phyloP scores from a whole-genome alignment of 2,797 vertebrate genomes.

The Rhinoraja longicauda region DNA sequence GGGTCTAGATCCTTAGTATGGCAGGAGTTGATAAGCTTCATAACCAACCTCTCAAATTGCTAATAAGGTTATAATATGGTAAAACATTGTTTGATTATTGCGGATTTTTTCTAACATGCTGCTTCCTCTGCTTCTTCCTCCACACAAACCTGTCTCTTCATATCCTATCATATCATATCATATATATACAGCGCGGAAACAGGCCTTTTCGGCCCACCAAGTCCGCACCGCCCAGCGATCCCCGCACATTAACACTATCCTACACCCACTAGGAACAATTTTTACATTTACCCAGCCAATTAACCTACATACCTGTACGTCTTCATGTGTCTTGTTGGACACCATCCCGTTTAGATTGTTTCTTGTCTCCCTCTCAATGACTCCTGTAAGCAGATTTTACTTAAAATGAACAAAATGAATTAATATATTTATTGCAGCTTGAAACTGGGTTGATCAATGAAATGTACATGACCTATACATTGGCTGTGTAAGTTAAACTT shows the following conservation, averaged over 20 bases:
- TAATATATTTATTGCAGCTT: not conserved
- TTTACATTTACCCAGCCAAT: too few species aligned
- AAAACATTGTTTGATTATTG: not conserved
- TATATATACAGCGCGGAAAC: too few species aligned
- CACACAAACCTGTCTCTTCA: not conserved
- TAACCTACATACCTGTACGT: too few species aligned
- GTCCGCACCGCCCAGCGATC: too few species aligned
- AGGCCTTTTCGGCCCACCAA: too few species aligned
- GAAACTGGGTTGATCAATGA: not conserved
- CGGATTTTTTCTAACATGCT: not conserved
- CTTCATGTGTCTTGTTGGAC: not conserved
- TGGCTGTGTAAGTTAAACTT: not conserved
- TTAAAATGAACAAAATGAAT: not conserved
- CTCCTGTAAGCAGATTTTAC: not conserved
- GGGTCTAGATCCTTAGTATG: too few species aligned
- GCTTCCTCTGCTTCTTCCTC: not conserved
- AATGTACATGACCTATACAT: slow-evolving; percentile 11
- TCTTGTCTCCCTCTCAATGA: not conserved
- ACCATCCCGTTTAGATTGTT: not conserved
- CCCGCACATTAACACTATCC: too few species aligned
- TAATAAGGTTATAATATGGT: too few species aligned
- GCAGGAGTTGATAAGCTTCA: too few species aligned
- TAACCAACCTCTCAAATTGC: not conserved
- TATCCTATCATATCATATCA: too few species aligned
- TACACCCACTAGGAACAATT: too few species aligned